These are phyloP conservation scores for Lophura nycthemera DNA, from an alignment of 2,113 vertebrate genomes.

Conservation along the genomic window DNA sequence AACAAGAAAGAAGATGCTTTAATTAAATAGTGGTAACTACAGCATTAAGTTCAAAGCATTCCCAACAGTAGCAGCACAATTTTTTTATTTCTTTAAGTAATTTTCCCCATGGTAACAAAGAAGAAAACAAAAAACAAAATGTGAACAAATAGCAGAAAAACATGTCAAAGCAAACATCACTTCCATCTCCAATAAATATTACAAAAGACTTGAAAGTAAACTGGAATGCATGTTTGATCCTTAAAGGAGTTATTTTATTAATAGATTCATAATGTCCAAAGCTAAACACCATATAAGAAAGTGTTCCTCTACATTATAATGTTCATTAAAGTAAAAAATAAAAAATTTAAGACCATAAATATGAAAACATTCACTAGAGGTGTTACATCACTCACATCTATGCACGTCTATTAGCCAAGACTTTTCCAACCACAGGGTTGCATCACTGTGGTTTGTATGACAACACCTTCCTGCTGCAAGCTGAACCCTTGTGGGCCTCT, in stretches of 20 bases:
- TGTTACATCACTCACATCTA: constrained; percentile 25
- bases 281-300: not conserved
- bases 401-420: constrained; percentile 56
- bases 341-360: not conserved
- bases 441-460: constrained; percentile 17
- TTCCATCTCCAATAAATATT: not conserved
- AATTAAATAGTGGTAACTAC: not conserved
- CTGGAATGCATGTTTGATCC: not conserved
- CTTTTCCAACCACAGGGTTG: constrained; percentile 69
- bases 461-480: constrained; percentile 64
- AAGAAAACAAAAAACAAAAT: not conserved
- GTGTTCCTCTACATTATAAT: not conserved
- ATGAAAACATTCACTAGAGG: constrained; percentile 42
- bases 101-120: constrained; percentile 1
- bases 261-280: not conserved
- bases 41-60: not conserved
- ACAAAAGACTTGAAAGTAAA: not conserved
- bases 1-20: not conserved
- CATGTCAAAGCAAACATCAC: not conserved
- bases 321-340: not conserved
- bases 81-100: not conserved
- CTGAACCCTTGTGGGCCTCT: constrained; percentile 15
- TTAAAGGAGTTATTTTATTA: not conserved
- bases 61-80: not conserved
- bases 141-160: not conserved